Conservation (phyloP, 1,140 invertebrate species). For the Pseudomyrmex concolor region DNA sequence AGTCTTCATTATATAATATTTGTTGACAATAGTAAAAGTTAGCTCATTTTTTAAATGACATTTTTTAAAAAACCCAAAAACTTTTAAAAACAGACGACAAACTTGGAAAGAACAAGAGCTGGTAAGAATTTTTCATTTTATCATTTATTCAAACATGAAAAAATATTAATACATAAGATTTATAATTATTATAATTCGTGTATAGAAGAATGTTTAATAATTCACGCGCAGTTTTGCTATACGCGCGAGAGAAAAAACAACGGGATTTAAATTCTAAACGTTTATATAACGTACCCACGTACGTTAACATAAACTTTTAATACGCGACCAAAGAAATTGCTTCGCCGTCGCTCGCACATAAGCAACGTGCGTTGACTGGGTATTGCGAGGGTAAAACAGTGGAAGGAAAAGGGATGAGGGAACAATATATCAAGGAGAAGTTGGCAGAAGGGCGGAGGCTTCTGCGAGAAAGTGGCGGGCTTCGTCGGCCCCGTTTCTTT, state of each 20-base stretch:
- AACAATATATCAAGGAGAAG: constrained; percentile 78
- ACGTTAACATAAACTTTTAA: constrained; percentile 55
- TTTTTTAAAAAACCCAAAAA: no score
- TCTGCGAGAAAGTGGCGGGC: constrained; percentile 77
- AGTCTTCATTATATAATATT: not conserved
- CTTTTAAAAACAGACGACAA: no score
- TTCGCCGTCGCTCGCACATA: constrained; percentile 45
- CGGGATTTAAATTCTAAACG: not conserved
- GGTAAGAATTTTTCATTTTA: not conserved
- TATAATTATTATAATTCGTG: not conserved
- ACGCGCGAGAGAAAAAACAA: not conserved
- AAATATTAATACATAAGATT: not conserved
- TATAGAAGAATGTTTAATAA: not conserved
- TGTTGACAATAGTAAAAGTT: no score
- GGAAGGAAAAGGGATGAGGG: constrained; percentile 68
- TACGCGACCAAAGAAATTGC: constrained; percentile 43
- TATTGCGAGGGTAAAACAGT: constrained; percentile 58
- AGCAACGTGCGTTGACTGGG: constrained; percentile 47
- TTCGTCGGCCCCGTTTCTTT: constrained; percentile 75
- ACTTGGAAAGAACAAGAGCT: no score
- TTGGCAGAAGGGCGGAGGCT: constrained; percentile 76
- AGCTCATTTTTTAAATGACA: no score
- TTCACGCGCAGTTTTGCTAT: not conserved
- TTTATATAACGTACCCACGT: not conserved
- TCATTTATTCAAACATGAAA: not conserved